phyloP scores from a whole-genome alignment of 2,113 vertebrate genomes.

The Willisornis vidua region DNA sequence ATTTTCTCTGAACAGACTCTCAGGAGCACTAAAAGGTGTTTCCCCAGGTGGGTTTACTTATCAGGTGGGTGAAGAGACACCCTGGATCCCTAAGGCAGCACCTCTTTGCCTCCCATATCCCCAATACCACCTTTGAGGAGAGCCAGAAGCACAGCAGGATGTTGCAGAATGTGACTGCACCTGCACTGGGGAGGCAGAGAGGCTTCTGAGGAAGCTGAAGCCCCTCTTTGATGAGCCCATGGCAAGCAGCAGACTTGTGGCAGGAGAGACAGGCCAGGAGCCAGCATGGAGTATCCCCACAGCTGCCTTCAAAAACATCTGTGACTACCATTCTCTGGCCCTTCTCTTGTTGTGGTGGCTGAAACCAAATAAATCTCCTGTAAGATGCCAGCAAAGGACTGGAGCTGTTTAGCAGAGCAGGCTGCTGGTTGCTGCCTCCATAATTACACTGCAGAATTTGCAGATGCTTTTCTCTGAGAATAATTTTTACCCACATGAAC shows the following conservation, averaged over 20 bases:
- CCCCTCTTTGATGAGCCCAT: background rate
- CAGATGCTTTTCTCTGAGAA: background rate
- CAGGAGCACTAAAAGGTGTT: fast-evolving
- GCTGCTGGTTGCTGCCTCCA: background rate
- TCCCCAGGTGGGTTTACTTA: background rate
- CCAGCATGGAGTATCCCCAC: background rate
- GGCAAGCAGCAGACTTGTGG: background rate
- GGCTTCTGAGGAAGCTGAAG: background rate
- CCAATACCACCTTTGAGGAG: background rate
- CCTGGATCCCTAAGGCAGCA: background rate
- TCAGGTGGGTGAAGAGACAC: background rate
- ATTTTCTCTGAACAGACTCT: background rate
- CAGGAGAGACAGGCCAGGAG: background rate
- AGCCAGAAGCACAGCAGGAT: background rate
- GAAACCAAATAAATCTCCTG: background rate
- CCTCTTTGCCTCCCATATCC: background rate
- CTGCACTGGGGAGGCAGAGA: background rate
- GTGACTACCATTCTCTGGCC: background rate
- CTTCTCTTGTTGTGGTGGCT: background rate
- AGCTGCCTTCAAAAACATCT: background rate
- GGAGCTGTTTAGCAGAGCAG: background rate
- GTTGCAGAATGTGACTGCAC: background rate
- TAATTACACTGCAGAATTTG: background rate
- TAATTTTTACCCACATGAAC: background rate
- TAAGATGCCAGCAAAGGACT: background rate